Base-by-base conservation (phyloP, 2,888 invertebrate genomes). In the Mesodorylaimus sp. region DNA sequence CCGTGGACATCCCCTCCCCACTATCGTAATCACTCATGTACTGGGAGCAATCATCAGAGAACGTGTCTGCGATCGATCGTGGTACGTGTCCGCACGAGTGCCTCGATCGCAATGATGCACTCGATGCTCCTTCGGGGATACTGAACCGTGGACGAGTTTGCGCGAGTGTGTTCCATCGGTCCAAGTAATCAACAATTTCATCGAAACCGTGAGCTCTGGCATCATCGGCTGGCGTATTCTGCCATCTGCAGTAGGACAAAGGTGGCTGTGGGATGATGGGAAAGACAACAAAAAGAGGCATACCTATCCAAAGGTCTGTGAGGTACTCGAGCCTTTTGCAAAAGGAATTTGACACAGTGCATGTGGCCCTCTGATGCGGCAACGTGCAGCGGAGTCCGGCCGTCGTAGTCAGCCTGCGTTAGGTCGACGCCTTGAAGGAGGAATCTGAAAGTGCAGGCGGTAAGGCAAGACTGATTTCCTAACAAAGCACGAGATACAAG, bases 281-380 rank as follows among this genome's bases (percentile, higher is more conserved):
- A 36, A n/a, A n/a, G 36, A 36, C n/a, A 36, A 36, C 10, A n/a
- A 10, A 36, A 36, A 10, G 36, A 10, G n/a, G n/a, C 36, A 36
- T 57, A 76, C 76, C 77, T 79, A 71, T 91, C 91, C 58, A 77
- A 77, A 2, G 81, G 77, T 59, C 78, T 75, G 57, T 80, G 75
- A 2, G 79, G 77, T 1, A 84, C 83, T 43, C 77, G 75, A 64
- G 89, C 89, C 56, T 84, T 83, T 55, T 83, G 80, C 47, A 89
- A 72, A 26, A 91, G 75, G 70, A 89, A 93, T 66, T 83, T 79
- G 0, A 89, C 86, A 64, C 85, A 84, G 55, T 82, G 78, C 38
- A 83, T 69, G 61, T 93, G 89, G 0, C 93, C 93, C 69, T 95
- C 93, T 7, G 89, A 83, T 0, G 91, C 81, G 1, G 91, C 87